Base-by-base conservation (phyloP, 2,797 vertebrate species). In the Gymnodraco acuticeps region DNA sequence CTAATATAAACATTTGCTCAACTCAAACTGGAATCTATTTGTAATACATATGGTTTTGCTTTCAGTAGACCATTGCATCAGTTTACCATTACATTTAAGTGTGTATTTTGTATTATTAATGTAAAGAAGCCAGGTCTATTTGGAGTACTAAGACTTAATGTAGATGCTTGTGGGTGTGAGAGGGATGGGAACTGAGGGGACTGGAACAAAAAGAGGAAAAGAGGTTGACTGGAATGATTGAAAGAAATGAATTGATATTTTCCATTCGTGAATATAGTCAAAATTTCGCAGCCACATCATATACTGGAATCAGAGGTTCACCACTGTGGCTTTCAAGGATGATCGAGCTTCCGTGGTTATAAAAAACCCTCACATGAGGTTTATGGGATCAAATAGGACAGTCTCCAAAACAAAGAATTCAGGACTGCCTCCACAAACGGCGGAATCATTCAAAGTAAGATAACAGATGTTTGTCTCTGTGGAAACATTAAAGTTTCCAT, bases 261-360 rank as follows among this genome's bases (percentile, higher is more conserved):
- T 93, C 89, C 89, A 85, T 86, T 88, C 79, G 85, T 77, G 82
- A 88, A 78, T 75, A 66, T 74, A 83, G 81, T 78, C 64, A 78
- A 78, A 76, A 79, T 82, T 87, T 86, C 70, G 63, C 78, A 74
- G 82, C 81, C 90, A 91, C 81, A 88, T 86, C 77, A 90, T 63
- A 86, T 90, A 73, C 86, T 89, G 84, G 78, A 92, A 73, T 79
- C 84, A 78, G 89, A 52, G 88, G 88, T 89, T 92, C 78, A 89
- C 86, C 86, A 42, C 81, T 73, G 19, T 59, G 87, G 88, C 42
- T 66, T 82, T 70, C 78, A 63, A 33, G n/a, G 15, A 68, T 13
- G 3, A 76, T 55, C 67, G 60, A 54, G 27, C 70, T 67, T 52
- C 42, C 51, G 14, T 45, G 65, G 48, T 63, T 77, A 80, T 58